A percentile compares a stretch with the other conserved stretches of the same genome.
Evolutionary conservation across 2,797 vertebrate species (phyloP).

Genomic region (Craterocephalus amniculus): DNA sequence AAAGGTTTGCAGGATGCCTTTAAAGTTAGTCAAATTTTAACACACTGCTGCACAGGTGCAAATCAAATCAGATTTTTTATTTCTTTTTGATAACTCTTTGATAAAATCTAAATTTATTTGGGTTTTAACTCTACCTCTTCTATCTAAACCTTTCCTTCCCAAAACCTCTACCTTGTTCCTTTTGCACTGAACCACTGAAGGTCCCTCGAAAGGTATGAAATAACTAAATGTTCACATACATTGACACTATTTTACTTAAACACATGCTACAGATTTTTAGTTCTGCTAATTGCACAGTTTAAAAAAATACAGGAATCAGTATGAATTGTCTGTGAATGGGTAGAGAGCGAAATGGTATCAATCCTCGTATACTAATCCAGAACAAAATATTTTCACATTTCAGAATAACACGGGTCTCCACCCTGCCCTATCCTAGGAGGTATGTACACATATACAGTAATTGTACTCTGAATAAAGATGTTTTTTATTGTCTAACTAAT

Average conservation of each 20-base stretch:
- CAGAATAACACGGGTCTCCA: conserved; percentile 82
- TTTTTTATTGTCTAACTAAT: neutral
- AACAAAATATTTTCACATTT: conserved; percentile 50
- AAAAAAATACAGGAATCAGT: neutral
- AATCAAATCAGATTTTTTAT: conserved; percentile 34
- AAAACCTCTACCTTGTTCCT: conserved; percentile 60
- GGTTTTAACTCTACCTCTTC: conserved; percentile 36
- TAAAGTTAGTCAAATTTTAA: neutral
- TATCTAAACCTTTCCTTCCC: conserved; percentile 49
- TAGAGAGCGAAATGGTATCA: neutral
- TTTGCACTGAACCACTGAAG: conserved; percentile 82
- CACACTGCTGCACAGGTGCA: conserved; percentile 39
- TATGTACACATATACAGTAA: conserved; percentile 58
- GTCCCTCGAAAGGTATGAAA: conserved; percentile 90
- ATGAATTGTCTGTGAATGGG: neutral
- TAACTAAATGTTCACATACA: conserved; percentile 56
- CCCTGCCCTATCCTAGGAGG: conserved; percentile 82
- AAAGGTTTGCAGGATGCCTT: conserved; percentile 9
- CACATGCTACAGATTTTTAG: neutral
- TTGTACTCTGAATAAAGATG: neutral
- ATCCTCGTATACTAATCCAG: neutral
- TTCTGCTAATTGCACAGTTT: conserved; percentile 5
- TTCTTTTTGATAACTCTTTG: conserved; percentile 44
- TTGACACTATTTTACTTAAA: conserved; percentile 47
- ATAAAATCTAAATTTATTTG: conserved; percentile 38